Percentiles rank a stretch among this genome's conserved stretches.
These are phyloP conservation scores for Arrhamphus sclerolepis DNA, from an alignment of 2,797 vertebrate genomes.

Conservation along the genomic window DNA sequence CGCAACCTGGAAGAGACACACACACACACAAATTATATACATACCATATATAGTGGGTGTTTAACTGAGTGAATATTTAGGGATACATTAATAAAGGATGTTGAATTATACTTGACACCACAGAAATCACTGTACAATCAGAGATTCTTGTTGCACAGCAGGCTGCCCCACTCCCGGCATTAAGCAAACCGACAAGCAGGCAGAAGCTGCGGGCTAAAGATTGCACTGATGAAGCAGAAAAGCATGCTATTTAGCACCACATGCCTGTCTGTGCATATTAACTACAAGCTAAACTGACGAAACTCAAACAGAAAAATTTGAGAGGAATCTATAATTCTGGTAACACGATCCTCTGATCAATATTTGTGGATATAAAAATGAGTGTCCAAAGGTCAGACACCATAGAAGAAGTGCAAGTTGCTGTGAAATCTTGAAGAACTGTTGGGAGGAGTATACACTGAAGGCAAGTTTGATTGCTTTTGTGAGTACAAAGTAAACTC, in stretches of 20 bases:
- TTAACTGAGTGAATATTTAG: slow-evolving; percentile 40
- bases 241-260: slow-evolving; percentile 79
- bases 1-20: slow-evolving; percentile 85
- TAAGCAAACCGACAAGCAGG: slow-evolving; percentile 72
- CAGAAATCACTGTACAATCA: slow-evolving; percentile 59
- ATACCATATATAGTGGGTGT: slow-evolving; percentile 4
- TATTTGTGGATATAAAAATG: slow-evolving; percentile 25
- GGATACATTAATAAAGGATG: slow-evolving; percentile 59
- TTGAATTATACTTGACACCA: slow-evolving; percentile 60
- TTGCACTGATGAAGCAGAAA: slow-evolving; percentile 81
- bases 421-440: slow-evolving; percentile 28
- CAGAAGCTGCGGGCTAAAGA: slow-evolving; percentile 74
- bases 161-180: slow-evolving; percentile 64
- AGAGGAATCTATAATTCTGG: slow-evolving; percentile 23
- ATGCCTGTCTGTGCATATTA: slow-evolving; percentile 79
- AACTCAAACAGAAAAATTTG: slow-evolving; percentile 39
- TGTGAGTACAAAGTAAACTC: neutral
- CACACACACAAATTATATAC: slow-evolving; percentile 14
- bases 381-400: slow-evolving; percentile 24
- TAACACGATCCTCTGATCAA: slow-evolving; percentile 40
- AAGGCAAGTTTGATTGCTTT: slow-evolving; percentile 3
- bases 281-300: slow-evolving; percentile 52
- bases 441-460: slow-evolving; percentile 4
- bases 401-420: slow-evolving; percentile 24
- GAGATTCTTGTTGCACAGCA: slow-evolving; percentile 67